These are phyloP conservation scores for Drosophila nigromelanica DNA, from an alignment of 1,140 invertebrate genomes.

Conservation along the genomic window DNA sequence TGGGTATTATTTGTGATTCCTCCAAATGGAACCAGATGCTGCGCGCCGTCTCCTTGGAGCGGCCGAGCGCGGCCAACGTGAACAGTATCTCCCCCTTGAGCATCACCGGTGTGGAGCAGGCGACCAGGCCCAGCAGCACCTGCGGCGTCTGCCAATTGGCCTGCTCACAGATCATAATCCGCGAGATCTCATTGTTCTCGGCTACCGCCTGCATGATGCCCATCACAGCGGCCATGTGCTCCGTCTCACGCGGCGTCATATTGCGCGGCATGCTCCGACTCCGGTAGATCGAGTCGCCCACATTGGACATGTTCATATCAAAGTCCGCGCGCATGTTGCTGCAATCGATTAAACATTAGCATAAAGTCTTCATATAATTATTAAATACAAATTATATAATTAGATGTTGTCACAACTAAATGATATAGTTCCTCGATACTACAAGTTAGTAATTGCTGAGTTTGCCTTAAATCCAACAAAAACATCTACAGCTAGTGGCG, in stretches of 20 bases:
- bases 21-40: conserved; percentile 95
- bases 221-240: conserved; percentile 92
- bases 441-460: too few species aligned
- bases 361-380: not conserved
- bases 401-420: too few species aligned
- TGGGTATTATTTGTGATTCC: conserved; percentile 91
- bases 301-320: conserved; percentile 79
- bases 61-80: conserved; percentile 91
- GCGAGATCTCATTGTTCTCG: conserved; percentile 90
- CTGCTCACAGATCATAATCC: conserved; percentile 93
- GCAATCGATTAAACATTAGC: not conserved
- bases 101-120: conserved; percentile 92
- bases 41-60: conserved; percentile 89
- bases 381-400: too few species aligned
- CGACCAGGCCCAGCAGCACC: conserved; percentile 92
- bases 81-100: conserved; percentile 93
- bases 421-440: too few species aligned
- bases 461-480: too few species aligned
- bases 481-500: too few species aligned
- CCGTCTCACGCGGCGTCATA: conserved; percentile 93
- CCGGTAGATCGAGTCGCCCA: conserved; percentile 87
- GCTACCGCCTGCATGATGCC: conserved; percentile 91
- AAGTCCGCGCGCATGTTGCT: conserved; percentile 87
- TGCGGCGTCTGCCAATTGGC: conserved; percentile 92
- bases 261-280: conserved; percentile 86